phyloP scores from a whole-genome alignment of 2,113 vertebrate genomes.

The Sphyrna mokarran region DNA sequence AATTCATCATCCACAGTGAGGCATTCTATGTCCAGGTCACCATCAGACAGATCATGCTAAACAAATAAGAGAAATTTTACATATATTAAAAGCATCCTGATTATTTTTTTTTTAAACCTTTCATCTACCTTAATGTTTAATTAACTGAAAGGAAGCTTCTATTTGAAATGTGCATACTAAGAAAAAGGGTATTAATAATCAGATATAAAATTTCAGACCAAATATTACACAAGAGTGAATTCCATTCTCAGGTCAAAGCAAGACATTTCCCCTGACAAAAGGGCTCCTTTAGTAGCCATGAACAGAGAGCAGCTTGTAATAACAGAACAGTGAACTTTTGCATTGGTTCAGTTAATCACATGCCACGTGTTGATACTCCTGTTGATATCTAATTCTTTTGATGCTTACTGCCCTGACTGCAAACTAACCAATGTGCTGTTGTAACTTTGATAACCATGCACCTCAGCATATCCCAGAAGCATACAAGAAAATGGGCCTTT shows the following conservation, averaged over 20 bases:
- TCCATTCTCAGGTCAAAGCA: neutral
- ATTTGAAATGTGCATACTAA: neutral
- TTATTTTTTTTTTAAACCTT: neutral
- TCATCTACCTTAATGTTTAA: neutral
- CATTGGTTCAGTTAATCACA: neutral
- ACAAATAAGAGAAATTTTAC: constrained; percentile 14
- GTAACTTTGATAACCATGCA: neutral
- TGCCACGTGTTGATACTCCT: neutral
- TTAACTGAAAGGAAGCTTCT: neutral
- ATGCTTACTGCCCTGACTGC: neutral
- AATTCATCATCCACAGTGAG: constrained; percentile 87
- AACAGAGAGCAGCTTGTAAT: neutral
- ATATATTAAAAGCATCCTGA: neutral
- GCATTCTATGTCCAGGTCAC: constrained; percentile 86
- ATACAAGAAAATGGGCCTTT: neutral
- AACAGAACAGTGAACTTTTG: neutral
- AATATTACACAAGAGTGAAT: neutral
- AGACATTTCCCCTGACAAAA: neutral
- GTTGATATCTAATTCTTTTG: neutral
- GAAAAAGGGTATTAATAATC: neutral
- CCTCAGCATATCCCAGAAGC: neutral
- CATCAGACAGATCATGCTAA: constrained; percentile 84
- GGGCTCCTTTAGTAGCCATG: neutral
- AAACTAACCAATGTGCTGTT: neutral
- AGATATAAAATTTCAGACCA: neutral